Evolutionary conservation across 1,140 invertebrate species (phyloP).

Genomic region (Octopus bimaculoides): DNA sequence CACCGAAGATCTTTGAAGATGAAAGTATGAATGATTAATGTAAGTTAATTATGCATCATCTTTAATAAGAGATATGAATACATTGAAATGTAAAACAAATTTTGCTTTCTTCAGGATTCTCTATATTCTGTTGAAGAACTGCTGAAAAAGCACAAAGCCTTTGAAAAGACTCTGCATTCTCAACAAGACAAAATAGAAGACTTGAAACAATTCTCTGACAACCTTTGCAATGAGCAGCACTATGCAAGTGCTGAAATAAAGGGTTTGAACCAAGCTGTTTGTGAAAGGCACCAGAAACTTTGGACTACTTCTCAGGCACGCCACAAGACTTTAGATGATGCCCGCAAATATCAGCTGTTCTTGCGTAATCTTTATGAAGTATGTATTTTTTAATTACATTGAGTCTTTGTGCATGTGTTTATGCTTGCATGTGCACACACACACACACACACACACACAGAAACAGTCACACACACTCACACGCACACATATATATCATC

Average conservation of each 20-base stretch:
- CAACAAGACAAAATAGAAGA: constrained; percentile 93
- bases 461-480: too few relatives aligned
- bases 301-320: constrained; percentile 78
- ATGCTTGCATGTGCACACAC: too few relatives aligned
- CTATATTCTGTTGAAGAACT: constrained; percentile 94
- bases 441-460: too few relatives aligned
- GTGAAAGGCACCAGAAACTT: constrained; percentile 80
- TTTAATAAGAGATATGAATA: too few relatives aligned
- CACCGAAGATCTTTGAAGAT: too few relatives aligned
- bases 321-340: constrained; percentile 81
- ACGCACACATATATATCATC: too few relatives aligned
- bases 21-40: too few relatives aligned
- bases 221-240: constrained; percentile 88
- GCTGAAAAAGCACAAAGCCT: constrained; percentile 98
- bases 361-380: constrained; percentile 97
- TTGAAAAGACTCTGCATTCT: constrained; percentile 94
- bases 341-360: constrained; percentile 92
- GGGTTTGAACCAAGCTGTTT: constrained; percentile 74
- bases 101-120: constrained; percentile 64
- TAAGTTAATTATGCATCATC: too few relatives aligned
- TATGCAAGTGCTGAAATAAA: constrained; percentile 96
- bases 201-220: constrained; percentile 91
- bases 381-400: constrained; percentile 6
- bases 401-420: too few relatives aligned
- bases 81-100: neutral